Percentiles rank a stretch among this genome's conserved stretches.
phyloP scores from a whole-genome alignment of 2,797 vertebrate genomes.

The Dipus sagitta region DNA sequence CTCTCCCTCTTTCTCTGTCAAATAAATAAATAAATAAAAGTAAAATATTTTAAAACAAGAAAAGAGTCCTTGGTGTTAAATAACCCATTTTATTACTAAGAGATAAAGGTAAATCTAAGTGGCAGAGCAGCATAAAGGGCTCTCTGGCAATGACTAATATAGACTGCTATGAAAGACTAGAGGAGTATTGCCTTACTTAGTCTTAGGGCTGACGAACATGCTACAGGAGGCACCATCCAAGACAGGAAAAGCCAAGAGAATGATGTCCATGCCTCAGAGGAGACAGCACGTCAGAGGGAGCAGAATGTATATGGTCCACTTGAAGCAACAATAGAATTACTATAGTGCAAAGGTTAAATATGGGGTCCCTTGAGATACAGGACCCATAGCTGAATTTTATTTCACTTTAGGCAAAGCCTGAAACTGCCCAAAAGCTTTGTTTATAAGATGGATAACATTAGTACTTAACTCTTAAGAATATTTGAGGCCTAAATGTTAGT shows the following conservation, averaged over 20 bases:
- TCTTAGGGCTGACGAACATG: not conserved
- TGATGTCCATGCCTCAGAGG: not conserved
- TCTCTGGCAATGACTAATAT: not conserved
- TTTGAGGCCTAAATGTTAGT: not conserved
- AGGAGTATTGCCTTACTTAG: not conserved
- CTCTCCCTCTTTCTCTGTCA: too few species aligned
- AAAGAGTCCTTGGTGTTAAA: not conserved
- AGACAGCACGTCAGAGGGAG: not conserved
- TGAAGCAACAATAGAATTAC: slow-evolving; percentile 1
- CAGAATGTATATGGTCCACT: not conserved
- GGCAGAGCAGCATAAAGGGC: not conserved
- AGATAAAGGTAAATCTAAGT: not conserved
- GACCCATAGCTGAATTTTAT: rapidly evolving
- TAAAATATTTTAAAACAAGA: too few species aligned
- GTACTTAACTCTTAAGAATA: not conserved
- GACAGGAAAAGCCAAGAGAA: not conserved
- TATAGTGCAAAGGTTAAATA: not conserved
- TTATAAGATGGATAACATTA: not conserved
- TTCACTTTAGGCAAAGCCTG: not conserved
- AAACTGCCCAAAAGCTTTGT: not conserved
- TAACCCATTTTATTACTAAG: not conserved
- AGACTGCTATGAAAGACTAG: not conserved
- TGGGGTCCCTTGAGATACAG: not conserved
- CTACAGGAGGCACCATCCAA: not conserved
- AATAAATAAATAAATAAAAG: too few species aligned